Conservation (phyloP, 2,113 vertebrate species). For the Mirza zaza region DNA sequence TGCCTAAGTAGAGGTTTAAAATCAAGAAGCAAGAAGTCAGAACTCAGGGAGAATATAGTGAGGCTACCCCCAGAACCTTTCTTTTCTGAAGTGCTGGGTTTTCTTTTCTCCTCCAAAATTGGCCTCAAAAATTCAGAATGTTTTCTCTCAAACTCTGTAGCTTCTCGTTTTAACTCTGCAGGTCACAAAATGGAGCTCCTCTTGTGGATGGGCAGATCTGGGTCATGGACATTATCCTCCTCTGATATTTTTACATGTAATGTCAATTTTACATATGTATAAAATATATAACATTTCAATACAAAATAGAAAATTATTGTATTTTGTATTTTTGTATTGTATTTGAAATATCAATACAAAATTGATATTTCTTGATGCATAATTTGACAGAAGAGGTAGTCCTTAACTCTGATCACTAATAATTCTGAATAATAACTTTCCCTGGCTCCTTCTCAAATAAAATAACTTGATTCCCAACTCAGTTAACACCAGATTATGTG, state of each 20-base stretch:
- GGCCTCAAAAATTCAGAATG: neutral
- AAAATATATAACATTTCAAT: slow-evolving; percentile 4
- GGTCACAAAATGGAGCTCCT: neutral
- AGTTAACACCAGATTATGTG: neutral
- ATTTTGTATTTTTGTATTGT: too few species aligned
- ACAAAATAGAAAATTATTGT: too few species aligned
- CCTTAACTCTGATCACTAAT: neutral
- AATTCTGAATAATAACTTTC: neutral
- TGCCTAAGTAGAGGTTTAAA: neutral
- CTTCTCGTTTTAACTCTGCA: neutral
- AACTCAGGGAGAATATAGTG: neutral
- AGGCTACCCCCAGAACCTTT: neutral
- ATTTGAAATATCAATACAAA: too few species aligned
- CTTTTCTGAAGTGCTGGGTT: neutral
- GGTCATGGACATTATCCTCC: neutral
- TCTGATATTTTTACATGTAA: neutral
- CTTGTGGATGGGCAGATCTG: neutral
- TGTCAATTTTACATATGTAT: neutral
- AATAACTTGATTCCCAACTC: neutral
- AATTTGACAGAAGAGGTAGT: neutral
- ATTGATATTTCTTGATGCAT: neutral
- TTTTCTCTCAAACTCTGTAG: neutral
- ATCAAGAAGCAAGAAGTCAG: neutral
- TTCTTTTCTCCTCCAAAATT: neutral
- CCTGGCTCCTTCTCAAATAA: neutral